These are phyloP conservation scores for Andrena chrysosceles DNA, from an alignment of 2,888 invertebrate genomes.

Conservation along the genomic window DNA sequence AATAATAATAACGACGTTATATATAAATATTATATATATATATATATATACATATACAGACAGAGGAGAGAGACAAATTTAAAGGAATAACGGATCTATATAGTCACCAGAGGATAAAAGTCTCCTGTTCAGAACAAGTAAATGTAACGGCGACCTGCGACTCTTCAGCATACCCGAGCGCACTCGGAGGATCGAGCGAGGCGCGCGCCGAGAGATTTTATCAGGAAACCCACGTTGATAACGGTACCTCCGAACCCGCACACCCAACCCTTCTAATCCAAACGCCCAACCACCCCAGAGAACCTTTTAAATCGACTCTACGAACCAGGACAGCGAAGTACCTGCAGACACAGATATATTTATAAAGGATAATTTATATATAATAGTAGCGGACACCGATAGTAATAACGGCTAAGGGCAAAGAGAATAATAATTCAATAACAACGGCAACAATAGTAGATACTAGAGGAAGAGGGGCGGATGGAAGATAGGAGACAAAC, in stretches of 20 bases:
- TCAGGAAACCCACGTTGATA: constrained; percentile 41
- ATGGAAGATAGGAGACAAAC: constrained; percentile 24
- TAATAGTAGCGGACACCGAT: constrained; percentile 11
- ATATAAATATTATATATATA: constrained; percentile 40
- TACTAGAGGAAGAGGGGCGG: not conserved
- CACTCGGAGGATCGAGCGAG: constrained; percentile 5
- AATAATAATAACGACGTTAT: constrained; percentile 27
- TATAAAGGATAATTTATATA: constrained; percentile 72
- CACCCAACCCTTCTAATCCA: constrained; percentile 39
- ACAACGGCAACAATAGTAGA: constrained; percentile 6
- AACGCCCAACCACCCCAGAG: not conserved
- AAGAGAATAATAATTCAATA: constrained; percentile 21
- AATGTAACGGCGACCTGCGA: not conserved
- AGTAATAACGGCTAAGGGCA: constrained; percentile 30
- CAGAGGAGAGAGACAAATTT: constrained; percentile 10
- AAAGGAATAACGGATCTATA: constrained; percentile 21
- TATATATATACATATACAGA: not conserved
- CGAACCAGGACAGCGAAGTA: constrained; percentile 82
- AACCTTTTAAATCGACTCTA: constrained; percentile 53
- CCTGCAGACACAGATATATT: constrained; percentile 82
- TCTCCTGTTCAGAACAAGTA: constrained; percentile 13
- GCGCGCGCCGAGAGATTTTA: constrained; percentile 28
- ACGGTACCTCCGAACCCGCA: constrained; percentile 14
- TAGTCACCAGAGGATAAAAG: constrained; percentile 8
- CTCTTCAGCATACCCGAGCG: not conserved